Evolutionary conservation across 2,797 vertebrate genomes (phyloP).

Genomic region (Austrolebias charrua): DNA sequence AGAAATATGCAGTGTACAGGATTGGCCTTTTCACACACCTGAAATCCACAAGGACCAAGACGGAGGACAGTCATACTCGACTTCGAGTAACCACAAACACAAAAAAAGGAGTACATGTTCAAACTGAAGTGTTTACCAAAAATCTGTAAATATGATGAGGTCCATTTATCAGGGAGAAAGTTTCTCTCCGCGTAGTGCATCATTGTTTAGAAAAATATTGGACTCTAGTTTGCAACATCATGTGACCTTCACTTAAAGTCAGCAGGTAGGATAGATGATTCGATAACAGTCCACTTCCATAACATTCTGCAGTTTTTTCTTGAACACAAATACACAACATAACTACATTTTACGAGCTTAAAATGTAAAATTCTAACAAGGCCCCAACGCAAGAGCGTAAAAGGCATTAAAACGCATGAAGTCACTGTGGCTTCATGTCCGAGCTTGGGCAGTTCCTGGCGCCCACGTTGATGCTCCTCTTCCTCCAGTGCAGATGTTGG

Average conservation of each 20-base stretch:
- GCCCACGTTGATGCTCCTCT: conserved; percentile 27
- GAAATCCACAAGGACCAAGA: no score
- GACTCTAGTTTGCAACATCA: conserved; percentile 24
- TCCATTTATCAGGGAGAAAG: not conserved
- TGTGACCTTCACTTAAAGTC: conserved; percentile 37
- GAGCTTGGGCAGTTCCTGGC: conserved; percentile 38
- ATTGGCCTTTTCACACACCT: no score
- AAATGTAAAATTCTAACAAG: conserved; percentile 35
- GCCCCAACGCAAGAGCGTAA: conserved; percentile 9
- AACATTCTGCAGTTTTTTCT: conserved; percentile 26
- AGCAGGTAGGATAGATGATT: conserved; percentile 11
- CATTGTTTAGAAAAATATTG: not conserved
- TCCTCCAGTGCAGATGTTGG: conserved; percentile 63
- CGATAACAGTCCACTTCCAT: conserved; percentile 24
- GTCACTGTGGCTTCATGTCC: conserved; percentile 50
- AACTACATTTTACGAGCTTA: conserved; percentile 31
- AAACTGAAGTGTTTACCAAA: not conserved
- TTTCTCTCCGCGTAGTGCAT: conserved; percentile 19
- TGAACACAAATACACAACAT: conserved; percentile 18
- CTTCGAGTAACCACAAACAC: not conserved
- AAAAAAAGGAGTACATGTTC: not conserved
- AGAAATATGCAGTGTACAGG: no score
- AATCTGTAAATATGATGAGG: not conserved
- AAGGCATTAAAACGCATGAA: not conserved
- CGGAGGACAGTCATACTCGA: no score